Evolutionary conservation across 2,888 invertebrate species (phyloP), one percentile per base, ranked within the genome.

Genomic region (Meloe dianella): DNA sequence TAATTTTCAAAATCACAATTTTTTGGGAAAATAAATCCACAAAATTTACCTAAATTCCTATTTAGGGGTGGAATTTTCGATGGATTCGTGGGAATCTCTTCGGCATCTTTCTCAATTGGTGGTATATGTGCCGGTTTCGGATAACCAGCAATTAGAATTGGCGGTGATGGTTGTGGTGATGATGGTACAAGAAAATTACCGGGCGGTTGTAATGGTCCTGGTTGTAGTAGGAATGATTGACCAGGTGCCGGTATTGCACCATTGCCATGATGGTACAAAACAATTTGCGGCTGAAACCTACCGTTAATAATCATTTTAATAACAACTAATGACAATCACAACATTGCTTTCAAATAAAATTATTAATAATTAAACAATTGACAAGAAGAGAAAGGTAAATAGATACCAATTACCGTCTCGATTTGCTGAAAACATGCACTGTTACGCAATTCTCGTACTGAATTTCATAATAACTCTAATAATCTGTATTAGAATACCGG

Each of bases 41-140:
- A 35, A 32, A 32, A 38, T 51, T 41, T 35, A 64, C 67, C 67
- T 68, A 68, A 9, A 7, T 20, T 60, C 27, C 70, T 61, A 59
- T 51, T 64, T 12, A 78, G 70, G 10, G 79, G 78, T 12, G 80
- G 80, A 61, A 80, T 73, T 60, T 71, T 79, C 4, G 78, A 74
- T 3, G 80, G 81, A 70, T 81, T 76, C 6, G 80, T 81, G 1
- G 83, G 83, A 57, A 83, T 78, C 68, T 83, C 83, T 69, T 82
- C 83, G 12, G 83, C 83, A 66, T 83, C 82, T 67, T 82, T 83
- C 64, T 83, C 83, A 32, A 83, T 80, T 59, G 83, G 81, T 6
- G 82, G 82, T 29, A 80, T 77, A 65, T 79, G 79, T 0, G 82
- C 79, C 20, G 80, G 80, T 71, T 77, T 79, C 60, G 81, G 82